A percentile compares a stretch with the other conserved stretches of the same genome.
phyloP scores from a whole-genome alignment of 2,113 vertebrate genomes.

The Puma concolor region DNA sequence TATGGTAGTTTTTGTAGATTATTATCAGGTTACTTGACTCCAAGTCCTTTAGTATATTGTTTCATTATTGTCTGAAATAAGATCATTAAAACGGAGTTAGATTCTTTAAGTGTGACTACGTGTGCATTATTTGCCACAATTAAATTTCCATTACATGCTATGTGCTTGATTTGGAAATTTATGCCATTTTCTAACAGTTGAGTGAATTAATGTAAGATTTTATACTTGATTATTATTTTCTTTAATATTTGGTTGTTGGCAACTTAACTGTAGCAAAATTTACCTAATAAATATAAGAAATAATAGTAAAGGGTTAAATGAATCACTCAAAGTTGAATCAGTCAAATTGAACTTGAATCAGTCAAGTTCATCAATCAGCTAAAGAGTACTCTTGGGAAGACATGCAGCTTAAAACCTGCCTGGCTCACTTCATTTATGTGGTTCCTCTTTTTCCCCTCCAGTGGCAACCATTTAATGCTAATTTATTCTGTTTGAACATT shows the following conservation, averaged over 20 bases:
- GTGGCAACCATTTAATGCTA: background rate
- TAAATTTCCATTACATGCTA: background rate
- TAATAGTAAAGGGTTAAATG: background rate
- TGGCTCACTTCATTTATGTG: background rate
- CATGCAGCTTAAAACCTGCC: background rate
- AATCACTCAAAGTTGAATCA: background rate
- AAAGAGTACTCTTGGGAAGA: background rate
- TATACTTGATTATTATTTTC: conserved; percentile 2
- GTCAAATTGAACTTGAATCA: background rate
- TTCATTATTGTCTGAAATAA: background rate
- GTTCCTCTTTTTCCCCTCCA: background rate
- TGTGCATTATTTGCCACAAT: background rate
- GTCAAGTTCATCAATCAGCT: background rate
- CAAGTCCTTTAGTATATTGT: background rate
- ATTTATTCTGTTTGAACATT: background rate
- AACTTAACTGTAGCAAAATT: background rate
- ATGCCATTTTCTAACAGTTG: background rate
- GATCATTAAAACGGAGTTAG: background rate
- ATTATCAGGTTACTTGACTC: background rate
- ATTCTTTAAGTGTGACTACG: background rate
- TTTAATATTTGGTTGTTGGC: background rate
- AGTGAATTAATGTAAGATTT: background rate
- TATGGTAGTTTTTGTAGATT: background rate
- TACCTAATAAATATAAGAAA: background rate
- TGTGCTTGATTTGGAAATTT: background rate